Base-by-base conservation (phyloP, 2,797 vertebrate species). In the Acipenser ruthenus region DNA sequence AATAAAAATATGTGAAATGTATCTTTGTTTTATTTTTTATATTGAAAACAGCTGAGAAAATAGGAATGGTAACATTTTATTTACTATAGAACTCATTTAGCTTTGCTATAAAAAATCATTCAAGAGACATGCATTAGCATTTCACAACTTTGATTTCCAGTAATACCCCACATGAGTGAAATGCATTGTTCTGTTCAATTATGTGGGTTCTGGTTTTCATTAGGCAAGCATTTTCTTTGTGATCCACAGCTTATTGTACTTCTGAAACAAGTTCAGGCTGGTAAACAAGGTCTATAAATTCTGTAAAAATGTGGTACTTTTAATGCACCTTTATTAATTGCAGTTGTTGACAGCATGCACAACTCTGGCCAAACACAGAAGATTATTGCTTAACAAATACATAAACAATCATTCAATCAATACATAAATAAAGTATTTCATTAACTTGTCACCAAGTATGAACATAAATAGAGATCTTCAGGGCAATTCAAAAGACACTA, bases 131-230 rank as follows among this genome's bases (percentile, higher is more conserved):
- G 73, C 70, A 69, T 81, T 86, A 86, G 83, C 83, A 82, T 83
- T 83, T 82, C 81, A 80, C 79, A 82, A 81, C 81, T 85, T 85
- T 86, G 84, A 88, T 86, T 85, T 84, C 74, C 55, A 62, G 48
- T 50, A 66, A 50, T 52, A 37, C 53, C 52, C 55, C 48, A 50
- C 60, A 63, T 70, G 10, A 58, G 49, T 12, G 50, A 60, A 63
- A 60, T 13, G 49, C 49, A 6, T 12, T 2, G 7, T 6, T 13
- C 23, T 47, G 65, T 48, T 62, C 11, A 15, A 50, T 53, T 47
- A 61, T 50, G 64, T 18, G 15, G 60, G 60, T 60, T 51, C 18
- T 52, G 69, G 2, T 47, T 67, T 69, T 64, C 63, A 63, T 18
- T 65, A 70, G 51, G 13, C 13, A 53, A 58, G 47, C 53, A 50